Evolutionary conservation across 37 sponge, comb jelly and placozoan species (phyloP).

Genomic region (Chondrilla cf. caribensis): DNA sequence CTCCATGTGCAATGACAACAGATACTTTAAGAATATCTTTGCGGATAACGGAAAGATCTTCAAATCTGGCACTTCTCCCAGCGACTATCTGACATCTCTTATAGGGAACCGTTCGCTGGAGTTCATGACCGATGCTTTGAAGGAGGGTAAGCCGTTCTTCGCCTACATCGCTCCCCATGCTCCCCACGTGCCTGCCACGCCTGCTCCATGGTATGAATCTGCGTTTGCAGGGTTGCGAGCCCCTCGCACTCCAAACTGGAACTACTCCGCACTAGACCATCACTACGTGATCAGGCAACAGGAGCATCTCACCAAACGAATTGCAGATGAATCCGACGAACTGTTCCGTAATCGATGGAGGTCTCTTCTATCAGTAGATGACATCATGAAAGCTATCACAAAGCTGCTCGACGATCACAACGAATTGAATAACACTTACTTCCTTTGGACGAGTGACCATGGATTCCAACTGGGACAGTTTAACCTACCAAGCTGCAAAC

Average conservation of each 20-base stretch:
- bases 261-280: slow-evolving; percentile 58
- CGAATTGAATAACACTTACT: slow-evolving; percentile 60
- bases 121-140: slow-evolving; percentile 45
- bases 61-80: slow-evolving; percentile 35
- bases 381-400: slow-evolving; percentile 54
- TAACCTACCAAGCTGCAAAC: slow-evolving; percentile 65
- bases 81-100: slow-evolving; percentile 67
- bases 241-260: slow-evolving; percentile 76
- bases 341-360: slow-evolving; percentile 68
- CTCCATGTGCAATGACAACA: slow-evolving; percentile 67
- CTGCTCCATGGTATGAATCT: slow-evolving; percentile 75
- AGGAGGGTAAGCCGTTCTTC: slow-evolving; percentile 51
- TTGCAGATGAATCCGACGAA: slow-evolving; percentile 36
- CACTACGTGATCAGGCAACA: slow-evolving; percentile 69
- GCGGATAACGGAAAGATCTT: slow-evolving; percentile 30
- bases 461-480: slow-evolving; percentile 83
- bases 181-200: slow-evolving; percentile 79
- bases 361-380: slow-evolving; percentile 78
- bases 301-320: slow-evolving; percentile 20
- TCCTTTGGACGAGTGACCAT: slow-evolving; percentile 80
- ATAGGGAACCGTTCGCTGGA: slow-evolving; percentile 54
- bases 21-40: slow-evolving; percentile 53
- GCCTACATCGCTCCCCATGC: slow-evolving; percentile 78
- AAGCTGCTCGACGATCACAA: slow-evolving; percentile 27
- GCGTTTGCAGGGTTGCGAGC: slow-evolving; percentile 38